These are phyloP conservation scores for Tenthredo scrophulariae DNA, from an alignment of 2,888 invertebrate genomes.

Conservation along the genomic window DNA sequence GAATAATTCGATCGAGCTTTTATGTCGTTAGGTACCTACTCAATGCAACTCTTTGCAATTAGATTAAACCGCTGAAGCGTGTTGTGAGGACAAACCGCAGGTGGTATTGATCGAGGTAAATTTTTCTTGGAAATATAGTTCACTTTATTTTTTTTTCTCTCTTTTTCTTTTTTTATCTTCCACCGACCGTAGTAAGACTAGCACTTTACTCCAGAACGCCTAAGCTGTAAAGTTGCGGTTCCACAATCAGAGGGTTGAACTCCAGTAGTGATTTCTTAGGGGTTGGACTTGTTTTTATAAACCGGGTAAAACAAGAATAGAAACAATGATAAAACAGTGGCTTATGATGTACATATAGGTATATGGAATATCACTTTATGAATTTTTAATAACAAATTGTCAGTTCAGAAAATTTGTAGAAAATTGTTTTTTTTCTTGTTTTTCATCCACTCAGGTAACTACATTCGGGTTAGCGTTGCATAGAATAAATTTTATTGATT, in stretches of 20 bases:
- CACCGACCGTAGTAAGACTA: not conserved
- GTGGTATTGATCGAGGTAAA: slow-evolving; percentile 41
- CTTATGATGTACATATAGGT: not conserved
- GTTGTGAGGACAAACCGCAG: slow-evolving; percentile 36
- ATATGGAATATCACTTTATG: too few species aligned
- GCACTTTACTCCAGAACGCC: slow-evolving; percentile 30
- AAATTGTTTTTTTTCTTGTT: too few species aligned
- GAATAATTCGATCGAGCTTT: slow-evolving; percentile 18
- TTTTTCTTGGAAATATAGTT: slow-evolving; percentile 36
- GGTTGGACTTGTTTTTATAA: not conserved
- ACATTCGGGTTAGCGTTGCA: not conserved
- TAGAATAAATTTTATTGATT: slow-evolving; percentile 15
- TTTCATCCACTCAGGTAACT: not conserved
- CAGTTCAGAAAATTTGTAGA: too few species aligned
- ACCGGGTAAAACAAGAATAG: not conserved
- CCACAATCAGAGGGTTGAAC: slow-evolving; percentile 3
- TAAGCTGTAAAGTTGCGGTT: slow-evolving; percentile 5
- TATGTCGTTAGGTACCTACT: not conserved
- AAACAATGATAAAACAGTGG: not conserved
- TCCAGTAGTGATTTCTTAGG: not conserved
- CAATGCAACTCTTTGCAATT: not conserved
- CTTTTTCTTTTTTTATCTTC: slow-evolving; percentile 7
- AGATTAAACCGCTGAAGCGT: slow-evolving; percentile 29
- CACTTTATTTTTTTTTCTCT: not conserved
- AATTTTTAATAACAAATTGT: not conserved